phyloP scores from a whole-genome alignment of 1,140 invertebrate genomes.

The Neodiprion pinetum region DNA sequence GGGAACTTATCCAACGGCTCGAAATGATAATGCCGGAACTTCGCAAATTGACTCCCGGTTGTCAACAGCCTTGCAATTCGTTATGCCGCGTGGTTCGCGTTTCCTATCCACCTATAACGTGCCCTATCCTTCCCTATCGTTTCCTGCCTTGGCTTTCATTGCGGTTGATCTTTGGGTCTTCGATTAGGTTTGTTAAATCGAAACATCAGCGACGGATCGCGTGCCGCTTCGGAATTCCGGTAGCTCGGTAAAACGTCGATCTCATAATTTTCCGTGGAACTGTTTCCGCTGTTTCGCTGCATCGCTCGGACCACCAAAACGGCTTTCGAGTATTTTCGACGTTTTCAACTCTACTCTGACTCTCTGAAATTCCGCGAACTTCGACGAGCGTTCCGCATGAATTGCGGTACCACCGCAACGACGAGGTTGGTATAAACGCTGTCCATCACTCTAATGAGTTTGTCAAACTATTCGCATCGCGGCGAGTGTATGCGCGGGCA shows the following conservation, averaged over 20 bases:
- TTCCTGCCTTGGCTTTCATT: neutral
- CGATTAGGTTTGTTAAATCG: conserved; percentile 1
- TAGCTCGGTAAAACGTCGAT: no score
- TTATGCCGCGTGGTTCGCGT: neutral
- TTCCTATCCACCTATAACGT: no score
- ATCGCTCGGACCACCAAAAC: no score
- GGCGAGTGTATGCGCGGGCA: no score
- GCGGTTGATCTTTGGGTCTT: neutral
- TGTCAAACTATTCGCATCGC: neutral
- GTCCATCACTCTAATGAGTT: neutral
- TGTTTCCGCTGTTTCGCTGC: no score
- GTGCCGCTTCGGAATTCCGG: neutral
- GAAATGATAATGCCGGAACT: no score
- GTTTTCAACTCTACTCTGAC: neutral
- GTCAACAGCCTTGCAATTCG: neutral
- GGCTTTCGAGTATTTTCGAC: no score
- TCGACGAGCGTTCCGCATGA: neutral
- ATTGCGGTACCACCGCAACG: no score
- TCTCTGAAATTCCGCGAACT: neutral
- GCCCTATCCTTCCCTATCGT: no score
- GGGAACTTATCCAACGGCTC: no score
- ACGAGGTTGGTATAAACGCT: neutral
- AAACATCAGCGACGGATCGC: neutral
- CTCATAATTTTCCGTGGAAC: no score
- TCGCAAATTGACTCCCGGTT: no score